These are phyloP conservation scores for Laodelphax striatellus DNA, from an alignment of 1,140 invertebrate species.

Conservation along the genomic window DNA sequence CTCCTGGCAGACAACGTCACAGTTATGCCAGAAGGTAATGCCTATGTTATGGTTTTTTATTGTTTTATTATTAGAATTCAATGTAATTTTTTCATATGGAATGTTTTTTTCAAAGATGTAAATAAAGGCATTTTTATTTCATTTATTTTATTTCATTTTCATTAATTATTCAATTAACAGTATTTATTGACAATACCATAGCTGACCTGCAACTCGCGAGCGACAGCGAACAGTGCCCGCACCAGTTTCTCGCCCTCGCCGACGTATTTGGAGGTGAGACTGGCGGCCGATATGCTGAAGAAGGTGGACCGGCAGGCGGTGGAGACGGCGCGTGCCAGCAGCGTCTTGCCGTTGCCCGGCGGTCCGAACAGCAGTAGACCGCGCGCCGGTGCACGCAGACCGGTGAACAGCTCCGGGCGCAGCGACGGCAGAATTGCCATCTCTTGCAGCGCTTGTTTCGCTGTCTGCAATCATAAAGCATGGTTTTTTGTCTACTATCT, in stretches of 20 bases:
- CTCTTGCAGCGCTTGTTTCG: constrained; percentile 92
- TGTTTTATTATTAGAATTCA: no score
- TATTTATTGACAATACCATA: no score
- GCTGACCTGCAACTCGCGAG: constrained; percentile 67
- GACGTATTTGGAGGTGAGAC: constrained; percentile 96
- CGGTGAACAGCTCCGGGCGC: constrained; percentile 92
- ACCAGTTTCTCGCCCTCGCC: constrained; percentile 98
- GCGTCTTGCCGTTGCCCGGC: constrained; percentile 62
- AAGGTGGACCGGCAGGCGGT: constrained; percentile 69
- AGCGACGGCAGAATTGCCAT: constrained; percentile 93
- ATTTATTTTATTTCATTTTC: no score
- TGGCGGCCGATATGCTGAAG: constrained; percentile 94
- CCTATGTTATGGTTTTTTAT: no score
- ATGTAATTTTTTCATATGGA: no score
- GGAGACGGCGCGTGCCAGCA: constrained; percentile 23
- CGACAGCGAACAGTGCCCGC: constrained; percentile 86
- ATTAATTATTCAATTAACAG: no score
- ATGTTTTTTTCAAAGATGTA: no score
- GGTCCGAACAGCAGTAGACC: constrained; percentile 92
- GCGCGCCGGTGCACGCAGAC: constrained; percentile 78
- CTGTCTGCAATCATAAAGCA: constrained; percentile 50
- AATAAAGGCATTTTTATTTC: no score
- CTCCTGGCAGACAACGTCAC: no score
- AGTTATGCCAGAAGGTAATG: no score
- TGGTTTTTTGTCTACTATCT: no score